These are phyloP conservation scores for Telmatochromis brachygnathus DNA, from an alignment of 2,113 vertebrate species.

Conservation along the genomic window DNA sequence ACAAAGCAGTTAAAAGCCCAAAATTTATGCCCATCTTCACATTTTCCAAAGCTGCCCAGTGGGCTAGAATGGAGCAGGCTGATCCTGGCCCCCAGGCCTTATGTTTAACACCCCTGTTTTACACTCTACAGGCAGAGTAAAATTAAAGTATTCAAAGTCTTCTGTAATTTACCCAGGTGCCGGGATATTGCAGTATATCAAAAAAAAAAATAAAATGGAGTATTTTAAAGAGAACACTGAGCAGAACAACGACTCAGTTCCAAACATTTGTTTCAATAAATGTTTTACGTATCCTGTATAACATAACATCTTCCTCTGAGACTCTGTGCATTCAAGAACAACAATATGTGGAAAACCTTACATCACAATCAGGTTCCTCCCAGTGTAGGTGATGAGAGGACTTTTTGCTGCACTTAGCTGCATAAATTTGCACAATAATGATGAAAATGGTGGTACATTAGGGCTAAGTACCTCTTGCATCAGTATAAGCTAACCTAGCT, in stretches of 20 bases:
- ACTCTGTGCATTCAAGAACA: not conserved
- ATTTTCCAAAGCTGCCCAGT: not conserved
- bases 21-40: not conserved
- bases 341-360: not conserved
- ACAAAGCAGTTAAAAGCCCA: not conserved
- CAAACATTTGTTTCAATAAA: not conserved
- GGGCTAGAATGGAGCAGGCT: not conserved
- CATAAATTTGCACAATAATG: slow-evolving; percentile 35
- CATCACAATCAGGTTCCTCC: not conserved
- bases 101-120: not conserved
- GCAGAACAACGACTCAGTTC: not conserved
- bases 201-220: not conserved
- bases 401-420: not conserved
- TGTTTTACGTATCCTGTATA: not conserved
- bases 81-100: not conserved
- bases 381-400: not conserved
- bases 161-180: not conserved
- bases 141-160: not conserved
- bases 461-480: slow-evolving; percentile 16
- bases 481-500: not conserved
- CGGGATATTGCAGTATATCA: not conserved
- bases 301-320: not conserved
- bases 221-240: not conserved
- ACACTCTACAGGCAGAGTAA: not conserved
- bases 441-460: slow-evolving; percentile 13